Conservation (phyloP, 2,797 vertebrate species). For the Gymnopithys bicolor region DNA sequence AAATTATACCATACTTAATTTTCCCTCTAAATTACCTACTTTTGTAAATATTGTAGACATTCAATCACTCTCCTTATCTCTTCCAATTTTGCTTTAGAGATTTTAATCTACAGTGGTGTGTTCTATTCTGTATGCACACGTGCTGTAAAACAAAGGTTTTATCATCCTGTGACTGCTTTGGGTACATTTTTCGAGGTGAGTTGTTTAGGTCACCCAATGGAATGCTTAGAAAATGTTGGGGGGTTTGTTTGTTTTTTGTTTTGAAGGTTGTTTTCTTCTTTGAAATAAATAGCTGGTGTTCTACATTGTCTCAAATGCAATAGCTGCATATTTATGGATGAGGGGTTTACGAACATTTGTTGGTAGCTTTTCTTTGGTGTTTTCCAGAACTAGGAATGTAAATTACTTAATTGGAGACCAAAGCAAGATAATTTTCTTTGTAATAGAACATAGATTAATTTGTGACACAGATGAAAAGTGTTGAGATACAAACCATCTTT, state of each 20-base stretch:
- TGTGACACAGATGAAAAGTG: not conserved
- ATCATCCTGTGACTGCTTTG: not conserved
- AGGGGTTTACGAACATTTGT: not conserved
- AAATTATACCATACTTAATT: not conserved
- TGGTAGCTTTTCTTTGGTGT: not conserved
- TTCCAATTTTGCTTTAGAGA: conserved; percentile 23
- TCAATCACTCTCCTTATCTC: conserved; percentile 23
- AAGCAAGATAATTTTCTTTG: not conserved
- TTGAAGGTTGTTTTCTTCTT: not conserved
- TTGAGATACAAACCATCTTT: not conserved
- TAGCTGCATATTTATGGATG: not conserved
- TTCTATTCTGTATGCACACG: not conserved
- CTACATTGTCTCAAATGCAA: not conserved
- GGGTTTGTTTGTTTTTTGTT: not conserved
- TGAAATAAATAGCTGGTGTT: not conserved
- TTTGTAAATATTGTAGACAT: conserved; percentile 35
- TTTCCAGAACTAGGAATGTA: not conserved
- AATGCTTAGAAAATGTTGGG: not conserved
- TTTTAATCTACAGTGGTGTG: conserved; percentile 1
- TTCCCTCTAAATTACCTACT: not conserved
- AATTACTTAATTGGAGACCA: not conserved
- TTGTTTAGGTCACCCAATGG: not conserved
- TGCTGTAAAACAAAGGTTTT: not conserved
- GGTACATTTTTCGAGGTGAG: not conserved
- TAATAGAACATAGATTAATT: not conserved